Conservation (phyloP, 1,140 invertebrate genomes). For the Magallana ariakensis region DNA sequence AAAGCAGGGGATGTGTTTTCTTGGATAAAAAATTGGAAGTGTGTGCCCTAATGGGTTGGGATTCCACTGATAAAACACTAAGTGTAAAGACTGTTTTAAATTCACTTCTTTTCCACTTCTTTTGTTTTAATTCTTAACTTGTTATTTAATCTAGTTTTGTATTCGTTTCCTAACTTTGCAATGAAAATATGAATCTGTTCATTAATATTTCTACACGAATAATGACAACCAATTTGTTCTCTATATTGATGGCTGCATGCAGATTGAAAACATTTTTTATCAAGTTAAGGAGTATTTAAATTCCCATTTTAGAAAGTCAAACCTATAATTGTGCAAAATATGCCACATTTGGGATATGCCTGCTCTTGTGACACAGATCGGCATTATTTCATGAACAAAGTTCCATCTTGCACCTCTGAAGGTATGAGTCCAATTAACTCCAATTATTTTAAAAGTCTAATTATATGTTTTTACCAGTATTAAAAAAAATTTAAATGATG, state of each 20-base stretch:
- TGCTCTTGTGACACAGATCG: not conserved
- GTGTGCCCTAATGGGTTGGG: not conserved
- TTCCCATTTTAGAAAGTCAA: not conserved
- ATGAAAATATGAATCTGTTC: not conserved
- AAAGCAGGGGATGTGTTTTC: conserved; percentile 4
- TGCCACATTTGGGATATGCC: conserved; percentile 1
- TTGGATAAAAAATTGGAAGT: not conserved
- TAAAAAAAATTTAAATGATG: not conserved
- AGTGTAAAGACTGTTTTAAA: not conserved
- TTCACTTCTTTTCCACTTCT: not conserved
- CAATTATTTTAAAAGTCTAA: not conserved
- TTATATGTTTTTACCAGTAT: not conserved
- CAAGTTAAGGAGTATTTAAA: not conserved
- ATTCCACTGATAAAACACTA: not conserved
- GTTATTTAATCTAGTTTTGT: conserved; percentile 4
- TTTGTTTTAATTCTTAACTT: not conserved
- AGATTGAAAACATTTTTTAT: not conserved
- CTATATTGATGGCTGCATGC: conserved; percentile 9
- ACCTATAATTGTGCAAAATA: conserved; percentile 1
- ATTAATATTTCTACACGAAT: not conserved
- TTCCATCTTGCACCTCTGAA: conserved; percentile 5
- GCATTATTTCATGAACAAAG: conserved; percentile 11
- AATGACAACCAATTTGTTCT: conserved; percentile 2
- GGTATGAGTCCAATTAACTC: not conserved
- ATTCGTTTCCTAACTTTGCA: not conserved